Percentiles rank a stretch among this genome's conserved stretches.
phyloP scores from a whole-genome alignment of 1,140 invertebrate species.

The Cephus cinctus region DNA sequence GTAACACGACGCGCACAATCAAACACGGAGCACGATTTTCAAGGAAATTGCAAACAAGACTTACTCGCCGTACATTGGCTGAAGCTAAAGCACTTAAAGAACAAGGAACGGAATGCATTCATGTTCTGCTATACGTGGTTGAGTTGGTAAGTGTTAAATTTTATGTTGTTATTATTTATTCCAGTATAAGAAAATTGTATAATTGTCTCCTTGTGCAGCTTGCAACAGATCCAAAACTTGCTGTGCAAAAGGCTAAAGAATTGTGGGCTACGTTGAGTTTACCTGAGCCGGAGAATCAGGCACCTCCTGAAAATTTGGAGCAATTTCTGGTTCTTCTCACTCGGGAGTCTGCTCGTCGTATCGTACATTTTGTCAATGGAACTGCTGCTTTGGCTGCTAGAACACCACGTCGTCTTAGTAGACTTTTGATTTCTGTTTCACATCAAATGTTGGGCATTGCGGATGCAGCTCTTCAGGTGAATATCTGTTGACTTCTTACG shows the following conservation, averaged over 20 bases:
- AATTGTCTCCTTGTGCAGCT: conserved; percentile 60
- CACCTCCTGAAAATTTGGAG: conserved; percentile 72
- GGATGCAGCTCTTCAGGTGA: conserved; percentile 41
- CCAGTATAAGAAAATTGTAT: too few species aligned
- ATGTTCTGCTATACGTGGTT: conserved; percentile 71
- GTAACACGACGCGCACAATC: conserved; percentile 68
- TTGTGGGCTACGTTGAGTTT: conserved; percentile 69
- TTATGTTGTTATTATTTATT: conserved; percentile 8
- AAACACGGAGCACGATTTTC: conserved; percentile 73
- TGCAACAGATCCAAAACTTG: conserved; percentile 72
- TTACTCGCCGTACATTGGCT: conserved; percentile 70
- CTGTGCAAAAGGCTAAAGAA: conserved; percentile 70
- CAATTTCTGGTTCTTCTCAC: conserved; percentile 72
- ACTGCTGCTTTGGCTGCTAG: conserved; percentile 58
- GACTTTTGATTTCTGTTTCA: conserved; percentile 34
- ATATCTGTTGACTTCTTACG: too few species aligned
- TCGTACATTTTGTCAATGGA: conserved; percentile 76
- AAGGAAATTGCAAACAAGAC: conserved; percentile 66
- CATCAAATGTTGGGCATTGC: conserved; percentile 38
- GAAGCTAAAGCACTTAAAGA: conserved; percentile 76
- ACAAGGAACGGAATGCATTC: conserved; percentile 74
- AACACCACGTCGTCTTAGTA: conserved; percentile 51
- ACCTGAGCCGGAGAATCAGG: conserved; percentile 80
- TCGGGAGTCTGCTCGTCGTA: conserved; percentile 69
- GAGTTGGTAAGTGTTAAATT: conserved; percentile 63